Percentiles rank a stretch among this genome's conserved stretches.
Conservation (phyloP, 2,113 vertebrate species). For the Thunnus thynnus region DNA sequence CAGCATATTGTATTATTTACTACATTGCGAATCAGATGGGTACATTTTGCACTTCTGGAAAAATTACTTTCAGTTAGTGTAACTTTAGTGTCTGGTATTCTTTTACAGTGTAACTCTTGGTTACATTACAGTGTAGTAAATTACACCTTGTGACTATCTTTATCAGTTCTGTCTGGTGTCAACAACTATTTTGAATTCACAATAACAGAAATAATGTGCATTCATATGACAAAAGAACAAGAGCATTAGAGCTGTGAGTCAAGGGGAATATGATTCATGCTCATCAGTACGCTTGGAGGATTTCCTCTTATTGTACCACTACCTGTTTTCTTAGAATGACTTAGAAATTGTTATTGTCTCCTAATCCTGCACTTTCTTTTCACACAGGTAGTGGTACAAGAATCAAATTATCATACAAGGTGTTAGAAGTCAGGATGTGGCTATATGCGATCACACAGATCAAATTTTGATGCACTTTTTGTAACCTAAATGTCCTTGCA, state of each 20-base stretch:
- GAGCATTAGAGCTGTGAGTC: not conserved
- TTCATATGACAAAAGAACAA: not conserved
- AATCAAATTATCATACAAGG: constrained; percentile 15
- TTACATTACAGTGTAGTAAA: constrained; percentile 2
- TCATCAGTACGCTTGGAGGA: constrained; percentile 4
- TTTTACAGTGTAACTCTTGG: not conserved
- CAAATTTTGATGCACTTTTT: not conserved
- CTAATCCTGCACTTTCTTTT: not conserved
- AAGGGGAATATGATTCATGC: not conserved
- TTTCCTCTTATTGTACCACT: constrained; percentile 20
- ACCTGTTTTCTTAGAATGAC: not conserved
- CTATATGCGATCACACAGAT: not conserved
- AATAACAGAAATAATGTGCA: not conserved
- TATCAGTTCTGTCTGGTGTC: not conserved
- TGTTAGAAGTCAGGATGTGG: not conserved
- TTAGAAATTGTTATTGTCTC: constrained; percentile 8
- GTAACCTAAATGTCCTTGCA: not conserved
- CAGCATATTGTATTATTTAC: not conserved
- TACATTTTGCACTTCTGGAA: too few relatives aligned
- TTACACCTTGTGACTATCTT: not conserved
- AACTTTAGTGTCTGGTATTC: not conserved
- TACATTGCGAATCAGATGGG: too few relatives aligned
- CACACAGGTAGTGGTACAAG: constrained; percentile 1
- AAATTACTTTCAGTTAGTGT: too few relatives aligned
- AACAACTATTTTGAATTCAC: not conserved